Percentiles rank a stretch among this genome's conserved stretches.
These are phyloP conservation scores for Ranitomeya imitator DNA, from an alignment of 2,113 vertebrate genomes.

Conservation along the genomic window DNA sequence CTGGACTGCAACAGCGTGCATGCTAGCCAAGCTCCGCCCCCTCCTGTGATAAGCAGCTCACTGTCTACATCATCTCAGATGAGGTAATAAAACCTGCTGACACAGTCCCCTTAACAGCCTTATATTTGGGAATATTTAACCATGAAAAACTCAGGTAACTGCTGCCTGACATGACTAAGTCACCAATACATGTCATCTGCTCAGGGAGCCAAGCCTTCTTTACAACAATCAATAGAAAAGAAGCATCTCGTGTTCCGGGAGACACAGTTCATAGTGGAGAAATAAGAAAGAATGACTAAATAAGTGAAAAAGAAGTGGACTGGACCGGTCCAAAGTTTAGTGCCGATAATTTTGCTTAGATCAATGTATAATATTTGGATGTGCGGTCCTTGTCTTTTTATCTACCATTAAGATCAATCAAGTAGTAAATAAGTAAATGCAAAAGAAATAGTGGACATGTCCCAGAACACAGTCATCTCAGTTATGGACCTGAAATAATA, in stretches of 20 bases:
- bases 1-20: no score
- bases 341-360: no score
- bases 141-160: background rate
- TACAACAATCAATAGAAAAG: background rate
- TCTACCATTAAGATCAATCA: no score
- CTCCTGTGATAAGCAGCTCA: no score
- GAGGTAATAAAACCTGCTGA: background rate
- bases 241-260: background rate
- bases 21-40: no score
- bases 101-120: background rate
- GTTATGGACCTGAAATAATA: background rate
- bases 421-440: no score
- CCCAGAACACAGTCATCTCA: background rate
- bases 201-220: background rate
- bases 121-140: constrained; percentile 4
- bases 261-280: background rate
- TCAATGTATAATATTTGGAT: no score
- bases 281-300: background rate
- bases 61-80: no score
- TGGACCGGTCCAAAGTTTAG: background rate
- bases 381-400: no score
- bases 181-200: background rate
- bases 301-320: background rate
- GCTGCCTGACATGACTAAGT: background rate
- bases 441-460: background rate